A percentile compares a stretch with the other conserved stretches of the same genome.
phyloP scores from a whole-genome alignment of 2,113 vertebrate genomes.

The Triplophysa dalaica region DNA sequence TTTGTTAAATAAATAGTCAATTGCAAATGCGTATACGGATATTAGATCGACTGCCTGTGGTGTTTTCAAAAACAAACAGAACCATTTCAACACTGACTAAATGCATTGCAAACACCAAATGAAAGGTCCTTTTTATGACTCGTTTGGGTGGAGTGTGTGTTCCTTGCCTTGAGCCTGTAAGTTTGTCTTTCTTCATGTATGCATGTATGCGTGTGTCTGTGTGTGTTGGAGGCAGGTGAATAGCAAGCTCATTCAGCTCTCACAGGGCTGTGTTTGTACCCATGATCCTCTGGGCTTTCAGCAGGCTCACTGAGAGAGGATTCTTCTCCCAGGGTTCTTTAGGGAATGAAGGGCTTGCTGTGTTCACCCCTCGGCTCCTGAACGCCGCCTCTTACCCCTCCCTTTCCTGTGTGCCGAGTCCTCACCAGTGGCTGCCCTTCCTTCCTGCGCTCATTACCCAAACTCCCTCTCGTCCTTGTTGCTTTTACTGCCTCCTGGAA shows the following conservation, averaged over 20 bases:
- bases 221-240: slow-evolving; percentile 34
- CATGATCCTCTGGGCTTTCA: slow-evolving; percentile 78
- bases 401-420: slow-evolving; percentile 4
- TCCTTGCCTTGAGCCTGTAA: slow-evolving; percentile 1
- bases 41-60: background rate
- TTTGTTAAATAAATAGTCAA: no score
- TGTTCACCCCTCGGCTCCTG: slow-evolving; percentile 69
- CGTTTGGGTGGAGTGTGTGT: slow-evolving; percentile 17
- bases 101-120: slow-evolving; percentile 65
- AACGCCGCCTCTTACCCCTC: slow-evolving; percentile 9
- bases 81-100: slow-evolving; percentile 1
- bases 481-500: slow-evolving; percentile 7
- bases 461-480: background rate
- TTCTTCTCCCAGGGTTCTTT: slow-evolving; percentile 81
- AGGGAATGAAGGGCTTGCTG: slow-evolving; percentile 82
- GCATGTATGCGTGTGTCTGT: background rate
- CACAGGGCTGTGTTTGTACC: slow-evolving; percentile 68
- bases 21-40: background rate
- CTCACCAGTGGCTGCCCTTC: slow-evolving; percentile 8
- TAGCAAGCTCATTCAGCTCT: slow-evolving; percentile 71
- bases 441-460: background rate
- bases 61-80: background rate
- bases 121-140: slow-evolving; percentile 60
- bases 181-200: slow-evolving; percentile 22
- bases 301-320: slow-evolving; percentile 84